A percentile compares a stretch with the other conserved stretches of the same genome.
Conservation (phyloP, 2,113 vertebrate genomes). For the Eonycteris spelaea region DNA sequence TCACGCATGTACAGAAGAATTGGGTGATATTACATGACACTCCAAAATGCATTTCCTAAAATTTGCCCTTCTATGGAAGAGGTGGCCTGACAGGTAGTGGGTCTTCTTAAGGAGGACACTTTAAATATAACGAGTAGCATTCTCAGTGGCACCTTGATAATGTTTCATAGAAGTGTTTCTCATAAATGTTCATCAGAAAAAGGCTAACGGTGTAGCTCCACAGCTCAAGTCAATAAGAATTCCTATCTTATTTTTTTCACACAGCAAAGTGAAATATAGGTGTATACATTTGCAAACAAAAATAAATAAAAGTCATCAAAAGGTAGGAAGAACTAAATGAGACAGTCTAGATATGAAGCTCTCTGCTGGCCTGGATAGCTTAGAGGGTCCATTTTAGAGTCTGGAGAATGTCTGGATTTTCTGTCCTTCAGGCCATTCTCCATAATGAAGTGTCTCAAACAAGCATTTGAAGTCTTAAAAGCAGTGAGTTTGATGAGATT, state of each 20-base stretch:
- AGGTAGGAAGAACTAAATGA: not conserved
- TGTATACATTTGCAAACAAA: not conserved
- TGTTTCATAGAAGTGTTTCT: not conserved
- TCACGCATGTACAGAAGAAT: not conserved
- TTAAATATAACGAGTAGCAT: not conserved
- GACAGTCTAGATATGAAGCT: not conserved
- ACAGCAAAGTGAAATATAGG: not conserved
- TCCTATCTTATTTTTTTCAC: not conserved
- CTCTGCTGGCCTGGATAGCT: not conserved
- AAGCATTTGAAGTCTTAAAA: not conserved
- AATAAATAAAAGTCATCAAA: not conserved
- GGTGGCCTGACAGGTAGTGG: not conserved
- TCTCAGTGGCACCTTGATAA: not conserved
- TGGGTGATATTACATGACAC: not conserved
- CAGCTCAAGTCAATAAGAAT: not conserved
- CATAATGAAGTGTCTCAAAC: not conserved
- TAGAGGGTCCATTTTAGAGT: not conserved
- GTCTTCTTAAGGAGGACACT: not conserved
- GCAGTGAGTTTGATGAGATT: constrained; percentile 2
- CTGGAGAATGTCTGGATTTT: not conserved
- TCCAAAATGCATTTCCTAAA: not conserved
- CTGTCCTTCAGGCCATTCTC: not conserved
- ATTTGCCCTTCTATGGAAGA: not conserved
- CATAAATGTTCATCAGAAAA: not conserved
- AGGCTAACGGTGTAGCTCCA: not conserved